phyloP scores from a whole-genome alignment of 2,797 vertebrate genomes.

The Salmo trutta region DNA sequence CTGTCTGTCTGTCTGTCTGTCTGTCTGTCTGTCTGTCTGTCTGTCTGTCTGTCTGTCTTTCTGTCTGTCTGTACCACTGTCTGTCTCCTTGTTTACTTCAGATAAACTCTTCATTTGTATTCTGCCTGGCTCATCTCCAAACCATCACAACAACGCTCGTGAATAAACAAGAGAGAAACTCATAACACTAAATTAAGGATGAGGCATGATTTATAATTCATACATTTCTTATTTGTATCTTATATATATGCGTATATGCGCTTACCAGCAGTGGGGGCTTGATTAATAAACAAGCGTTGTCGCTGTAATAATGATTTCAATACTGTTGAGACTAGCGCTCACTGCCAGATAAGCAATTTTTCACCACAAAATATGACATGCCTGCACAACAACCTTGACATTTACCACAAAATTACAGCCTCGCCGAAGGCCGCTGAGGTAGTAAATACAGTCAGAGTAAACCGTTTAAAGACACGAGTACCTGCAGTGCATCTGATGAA shows the following conservation, averaged over 20 bases:
- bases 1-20: too few species aligned
- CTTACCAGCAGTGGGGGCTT: constrained; percentile 18
- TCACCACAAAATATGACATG: neutral
- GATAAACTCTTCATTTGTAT: constrained; percentile 2
- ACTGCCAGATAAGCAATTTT: constrained; percentile 34
- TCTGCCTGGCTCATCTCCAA: neutral
- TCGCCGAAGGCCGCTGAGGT: constrained; percentile 6
- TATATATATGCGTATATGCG: neutral
- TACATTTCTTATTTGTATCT: constrained; percentile 15
- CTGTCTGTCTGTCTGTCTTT: neutral
- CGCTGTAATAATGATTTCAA: constrained; percentile 38
- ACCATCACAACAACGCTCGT: constrained; percentile 15
- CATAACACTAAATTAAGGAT: constrained; percentile 45
- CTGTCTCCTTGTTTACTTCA: neutral
- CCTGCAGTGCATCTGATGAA: constrained; percentile 19
- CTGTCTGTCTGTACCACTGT: neutral
- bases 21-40: too few species aligned
- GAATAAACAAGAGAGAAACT: constrained; percentile 44
- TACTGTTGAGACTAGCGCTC: constrained; percentile 31
- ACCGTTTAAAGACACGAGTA: constrained; percentile 10
- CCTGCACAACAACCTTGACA: constrained; percentile 17
- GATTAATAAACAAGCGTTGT: constrained; percentile 36
- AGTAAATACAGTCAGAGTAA: constrained; percentile 17
- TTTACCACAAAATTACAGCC: constrained; percentile 13
- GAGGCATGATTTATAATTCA: constrained; percentile 44